Conservation (phyloP, 92 coral and sea anemone species). For the Epizoanthus stellaris region DNA sequence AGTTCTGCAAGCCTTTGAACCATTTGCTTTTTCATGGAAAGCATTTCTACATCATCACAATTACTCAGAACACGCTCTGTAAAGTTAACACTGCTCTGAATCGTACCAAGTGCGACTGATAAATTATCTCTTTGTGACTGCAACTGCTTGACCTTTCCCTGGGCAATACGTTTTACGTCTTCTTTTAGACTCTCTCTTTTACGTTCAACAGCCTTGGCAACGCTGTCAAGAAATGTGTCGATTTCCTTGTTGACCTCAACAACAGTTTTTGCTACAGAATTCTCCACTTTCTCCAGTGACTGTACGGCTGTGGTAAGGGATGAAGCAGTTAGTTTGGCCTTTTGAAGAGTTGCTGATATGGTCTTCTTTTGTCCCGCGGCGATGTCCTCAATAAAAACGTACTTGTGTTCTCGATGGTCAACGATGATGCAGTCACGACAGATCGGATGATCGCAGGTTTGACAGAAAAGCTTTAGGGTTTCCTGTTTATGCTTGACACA, state of each 20-base stretch:
- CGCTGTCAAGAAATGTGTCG: constrained; percentile 42
- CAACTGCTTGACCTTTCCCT: constrained; percentile 45
- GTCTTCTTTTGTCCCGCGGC: constrained; percentile 44
- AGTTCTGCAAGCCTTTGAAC: constrained; percentile 44
- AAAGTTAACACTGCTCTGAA: constrained; percentile 58
- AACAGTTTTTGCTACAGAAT: constrained; percentile 15
- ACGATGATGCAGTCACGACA: constrained; percentile 80
- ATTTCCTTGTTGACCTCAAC: constrained; percentile 44
- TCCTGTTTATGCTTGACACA: constrained; percentile 76
- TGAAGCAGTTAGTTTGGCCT: constrained; percentile 25
- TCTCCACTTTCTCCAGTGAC: constrained; percentile 34
- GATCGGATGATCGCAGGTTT: constrained; percentile 66
- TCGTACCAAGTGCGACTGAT: constrained; percentile 31
- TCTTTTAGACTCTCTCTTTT: constrained; percentile 12
- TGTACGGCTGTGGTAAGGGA: constrained; percentile 35
- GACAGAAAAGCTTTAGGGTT: constrained; percentile 68
- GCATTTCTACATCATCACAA: constrained; percentile 58
- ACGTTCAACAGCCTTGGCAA: constrained; percentile 42
- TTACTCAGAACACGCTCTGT: constrained; percentile 47
- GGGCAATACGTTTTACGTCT: constrained; percentile 20
- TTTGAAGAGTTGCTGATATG: constrained; percentile 8
- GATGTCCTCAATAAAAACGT: constrained; percentile 72
- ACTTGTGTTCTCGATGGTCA: constrained; percentile 73
- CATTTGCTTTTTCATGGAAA: constrained; percentile 59
- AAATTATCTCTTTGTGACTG: constrained; percentile 51